These are phyloP conservation scores for Microcebus murinus DNA, from an alignment of 2,113 vertebrate species.

Conservation along the genomic window DNA sequence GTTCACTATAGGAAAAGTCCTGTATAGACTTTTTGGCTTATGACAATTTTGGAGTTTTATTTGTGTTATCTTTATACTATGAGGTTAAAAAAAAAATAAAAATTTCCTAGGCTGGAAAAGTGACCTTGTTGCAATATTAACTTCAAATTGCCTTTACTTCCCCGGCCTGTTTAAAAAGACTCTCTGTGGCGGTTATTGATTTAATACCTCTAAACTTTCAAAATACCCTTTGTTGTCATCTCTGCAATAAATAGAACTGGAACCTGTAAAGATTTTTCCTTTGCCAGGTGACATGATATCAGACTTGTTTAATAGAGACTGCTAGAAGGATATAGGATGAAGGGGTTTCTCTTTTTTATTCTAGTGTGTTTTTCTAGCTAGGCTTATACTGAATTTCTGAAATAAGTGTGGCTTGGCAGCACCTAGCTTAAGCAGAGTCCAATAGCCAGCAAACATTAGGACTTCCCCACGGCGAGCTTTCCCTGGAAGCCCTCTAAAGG, in stretches of 20 bases:
- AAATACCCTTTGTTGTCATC: background rate
- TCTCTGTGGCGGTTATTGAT: background rate
- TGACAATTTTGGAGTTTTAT: background rate
- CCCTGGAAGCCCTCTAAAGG: background rate
- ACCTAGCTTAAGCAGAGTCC: background rate
- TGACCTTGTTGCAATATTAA: background rate
- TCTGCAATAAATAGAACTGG: background rate
- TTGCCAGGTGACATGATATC: background rate
- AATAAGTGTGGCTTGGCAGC: background rate
- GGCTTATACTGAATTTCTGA: background rate
- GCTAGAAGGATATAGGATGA: background rate
- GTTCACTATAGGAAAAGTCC: background rate
- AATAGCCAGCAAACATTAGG: background rate
- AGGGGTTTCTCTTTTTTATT: background rate
- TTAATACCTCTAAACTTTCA: background rate
- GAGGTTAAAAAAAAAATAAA: background rate
- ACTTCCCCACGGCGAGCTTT: background rate
- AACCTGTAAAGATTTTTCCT: background rate
- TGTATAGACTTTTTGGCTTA: background rate
- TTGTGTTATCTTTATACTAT: background rate
- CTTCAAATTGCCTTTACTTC: background rate
- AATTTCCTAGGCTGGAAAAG: background rate
- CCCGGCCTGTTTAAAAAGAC: background rate
- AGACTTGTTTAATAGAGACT: background rate
- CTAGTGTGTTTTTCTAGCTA: background rate